Evolutionary conservation across 2,888 invertebrate genomes (phyloP).

Genomic region (Plagiodera versicolora): DNA sequence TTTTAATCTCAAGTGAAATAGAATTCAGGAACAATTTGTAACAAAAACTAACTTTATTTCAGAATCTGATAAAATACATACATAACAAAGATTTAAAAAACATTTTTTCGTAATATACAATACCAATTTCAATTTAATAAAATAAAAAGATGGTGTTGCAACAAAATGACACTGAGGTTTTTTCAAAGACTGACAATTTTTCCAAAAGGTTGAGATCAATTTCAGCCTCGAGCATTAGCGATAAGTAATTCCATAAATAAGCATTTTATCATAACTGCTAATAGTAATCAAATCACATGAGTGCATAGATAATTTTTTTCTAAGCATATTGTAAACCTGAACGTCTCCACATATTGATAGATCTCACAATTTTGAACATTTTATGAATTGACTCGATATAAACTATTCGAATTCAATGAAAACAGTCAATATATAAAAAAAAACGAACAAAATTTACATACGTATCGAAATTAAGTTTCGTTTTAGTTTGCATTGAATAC

Average conservation of each 20-base stretch:
- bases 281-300: too few relatives aligned
- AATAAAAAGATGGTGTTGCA: neutral
- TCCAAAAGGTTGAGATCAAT: neutral
- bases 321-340: too few relatives aligned
- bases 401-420: too few relatives aligned
- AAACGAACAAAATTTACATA: too few relatives aligned
- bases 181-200: neutral
- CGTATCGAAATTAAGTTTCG: too few relatives aligned
- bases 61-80: neutral
- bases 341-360: too few relatives aligned
- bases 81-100: neutral
- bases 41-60: conserved; percentile 16
- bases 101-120: neutral
- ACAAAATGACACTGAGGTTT: neutral
- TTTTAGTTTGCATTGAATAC: too few relatives aligned
- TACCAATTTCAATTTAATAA: neutral
- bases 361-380: too few relatives aligned
- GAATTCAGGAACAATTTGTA: neutral
- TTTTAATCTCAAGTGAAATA: too few relatives aligned
- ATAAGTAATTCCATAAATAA: neutral
- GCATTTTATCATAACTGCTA: neutral
- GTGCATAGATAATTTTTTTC: too few relatives aligned
- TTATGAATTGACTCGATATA: too few relatives aligned
- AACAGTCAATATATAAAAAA: too few relatives aligned
- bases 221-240: neutral